A percentile compares a stretch with the other conserved stretches of the same genome.
phyloP scores from a whole-genome alignment of 2,113 vertebrate genomes.

The Mesembrinibis cayennensis region DNA sequence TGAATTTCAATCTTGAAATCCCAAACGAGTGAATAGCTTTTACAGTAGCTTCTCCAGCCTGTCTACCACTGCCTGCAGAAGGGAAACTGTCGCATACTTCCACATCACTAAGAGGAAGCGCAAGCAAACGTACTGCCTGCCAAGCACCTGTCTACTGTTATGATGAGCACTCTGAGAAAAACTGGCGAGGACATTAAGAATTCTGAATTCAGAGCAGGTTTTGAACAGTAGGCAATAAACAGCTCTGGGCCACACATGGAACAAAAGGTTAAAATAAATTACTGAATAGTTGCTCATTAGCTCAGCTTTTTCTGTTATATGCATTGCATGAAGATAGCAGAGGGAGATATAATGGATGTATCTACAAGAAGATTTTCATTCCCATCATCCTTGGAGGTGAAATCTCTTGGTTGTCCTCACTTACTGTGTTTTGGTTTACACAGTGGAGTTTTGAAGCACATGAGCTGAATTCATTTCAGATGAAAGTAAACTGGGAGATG shows the following conservation, averaged over 20 bases:
- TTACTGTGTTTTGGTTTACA: neutral
- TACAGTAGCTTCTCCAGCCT: neutral
- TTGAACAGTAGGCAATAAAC: neutral
- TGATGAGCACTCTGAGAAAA: neutral
- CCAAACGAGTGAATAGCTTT: neutral
- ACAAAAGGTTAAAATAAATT: conserved; percentile 7
- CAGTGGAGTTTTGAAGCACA: neutral
- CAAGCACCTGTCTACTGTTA: neutral
- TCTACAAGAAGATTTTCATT: neutral
- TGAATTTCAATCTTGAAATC: neutral
- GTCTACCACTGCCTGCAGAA: neutral
- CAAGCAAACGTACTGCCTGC: neutral
- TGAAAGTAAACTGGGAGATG: neutral
- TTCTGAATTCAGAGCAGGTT: neutral
- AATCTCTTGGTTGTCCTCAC: neutral
- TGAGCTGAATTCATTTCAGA: neutral
- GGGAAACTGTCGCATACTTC: neutral
- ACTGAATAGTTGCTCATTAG: neutral
- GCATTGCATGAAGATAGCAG: neutral
- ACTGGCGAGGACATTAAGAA: neutral
- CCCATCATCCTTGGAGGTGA: neutral
- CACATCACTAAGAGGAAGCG: neutral
- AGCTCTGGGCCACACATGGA: neutral
- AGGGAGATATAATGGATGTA: neutral
- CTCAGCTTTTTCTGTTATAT: neutral